Base-by-base conservation (phyloP, 2,888 invertebrate species). In the Hemicrepidius hirtus region DNA sequence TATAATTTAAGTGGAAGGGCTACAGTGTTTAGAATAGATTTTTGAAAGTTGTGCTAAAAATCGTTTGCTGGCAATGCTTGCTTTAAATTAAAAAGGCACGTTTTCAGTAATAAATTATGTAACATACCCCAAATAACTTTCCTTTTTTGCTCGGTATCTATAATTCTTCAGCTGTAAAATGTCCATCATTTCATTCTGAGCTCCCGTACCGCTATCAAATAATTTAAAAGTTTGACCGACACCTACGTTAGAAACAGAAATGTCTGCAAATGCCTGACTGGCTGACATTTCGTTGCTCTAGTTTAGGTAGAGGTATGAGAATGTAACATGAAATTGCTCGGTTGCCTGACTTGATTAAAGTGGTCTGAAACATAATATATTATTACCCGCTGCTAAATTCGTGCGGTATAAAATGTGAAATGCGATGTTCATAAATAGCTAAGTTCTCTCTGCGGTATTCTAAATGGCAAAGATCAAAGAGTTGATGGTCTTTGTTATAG, bases 281-380 rank as follows among this genome's bases (percentile, higher is more conserved):
- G 13, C 41, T 62, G 62, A 71, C 68, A 67, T 68, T 71, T 71
- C 13, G 32, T 13, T 40, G 57, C 41, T 67, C 66, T 46, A 63
- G 62, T 67, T 67, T 53, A 40, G 60, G 21, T 62, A 66, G 32
- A 65, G 44, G 35, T 65, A 53, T 28, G 49, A 59, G 57, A 71
- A 65, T 65, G 59, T 57, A 64, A 70, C 57, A 66, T 71, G 40
- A 65, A 69, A 65, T 65, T 65, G 65, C 49, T 57, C 59, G 71
- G 44, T 66, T 65, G 71, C 46, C 65, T 53, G 65, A 71, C 49
- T 71, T 71, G 44, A 71, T 71, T 65, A 67, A 57, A 57, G 60
- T 60, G 60, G 41, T 44, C 44, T 60, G 60, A 44, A 44, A 60
- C 60, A 24, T 60, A 60, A 41, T 60, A 60, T 60, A 60, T 60